Percentiles rank a stretch among this genome's conserved stretches.
These are phyloP conservation scores for Tenebrosternarchus preto DNA, from an alignment of 2,113 vertebrate species.

Conservation along the genomic window DNA sequence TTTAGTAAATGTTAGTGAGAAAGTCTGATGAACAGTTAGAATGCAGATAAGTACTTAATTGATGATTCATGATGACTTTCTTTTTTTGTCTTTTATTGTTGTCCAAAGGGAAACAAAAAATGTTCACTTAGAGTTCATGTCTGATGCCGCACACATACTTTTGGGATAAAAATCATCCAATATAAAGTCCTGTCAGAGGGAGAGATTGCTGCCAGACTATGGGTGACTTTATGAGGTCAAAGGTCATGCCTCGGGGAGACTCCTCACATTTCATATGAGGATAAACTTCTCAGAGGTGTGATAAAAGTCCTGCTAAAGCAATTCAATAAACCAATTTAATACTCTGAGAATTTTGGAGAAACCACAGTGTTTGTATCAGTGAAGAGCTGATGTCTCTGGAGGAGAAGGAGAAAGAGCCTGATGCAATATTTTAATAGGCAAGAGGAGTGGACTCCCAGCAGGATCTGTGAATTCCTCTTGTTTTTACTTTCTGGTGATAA, in stretches of 20 bases:
- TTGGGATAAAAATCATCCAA: constrained; percentile 19
- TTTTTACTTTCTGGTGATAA: constrained; percentile 18
- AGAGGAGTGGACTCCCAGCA: constrained; percentile 13
- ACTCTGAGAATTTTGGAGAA: constrained; percentile 9
- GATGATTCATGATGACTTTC: not conserved
- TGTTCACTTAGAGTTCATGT: too few relatives aligned
- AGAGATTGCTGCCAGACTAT: constrained; percentile 34
- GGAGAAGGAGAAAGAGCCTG: not conserved
- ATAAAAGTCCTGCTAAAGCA: constrained; percentile 29
- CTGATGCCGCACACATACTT: constrained; percentile 7
- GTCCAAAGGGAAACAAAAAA: not conserved
- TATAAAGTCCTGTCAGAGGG: constrained; percentile 37
- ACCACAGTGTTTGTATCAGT: not conserved
- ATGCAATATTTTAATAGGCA: constrained; percentile 32
- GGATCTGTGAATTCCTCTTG: constrained; percentile 21
- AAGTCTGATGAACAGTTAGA: not conserved
- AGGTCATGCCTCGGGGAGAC: constrained; percentile 26
- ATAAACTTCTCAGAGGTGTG: constrained; percentile 28
- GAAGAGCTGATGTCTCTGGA: constrained; percentile 13
- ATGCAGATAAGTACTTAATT: not conserved
- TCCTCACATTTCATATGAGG: constrained; percentile 18
- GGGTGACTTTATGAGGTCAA: constrained; percentile 41
- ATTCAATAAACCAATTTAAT: constrained; percentile 25
- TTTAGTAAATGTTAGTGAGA: too few relatives aligned
- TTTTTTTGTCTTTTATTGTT: constrained; percentile 14